Evolutionary conservation across 2,888 invertebrate species (phyloP).

Genomic region (Thymelicus lineola): DNA sequence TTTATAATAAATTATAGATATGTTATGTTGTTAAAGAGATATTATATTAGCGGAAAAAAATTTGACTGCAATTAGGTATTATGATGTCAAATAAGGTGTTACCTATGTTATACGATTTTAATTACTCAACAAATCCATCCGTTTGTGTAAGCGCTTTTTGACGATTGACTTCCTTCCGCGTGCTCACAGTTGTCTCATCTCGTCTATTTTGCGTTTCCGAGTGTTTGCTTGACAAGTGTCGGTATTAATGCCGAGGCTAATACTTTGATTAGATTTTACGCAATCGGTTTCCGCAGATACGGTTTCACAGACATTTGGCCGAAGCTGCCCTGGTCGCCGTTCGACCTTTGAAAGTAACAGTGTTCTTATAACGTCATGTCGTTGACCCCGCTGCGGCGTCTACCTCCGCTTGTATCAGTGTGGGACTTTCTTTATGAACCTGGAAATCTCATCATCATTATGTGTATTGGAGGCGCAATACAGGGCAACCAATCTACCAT

Average conservation of each 20-base stretch:
- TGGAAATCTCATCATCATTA: slow-evolving; percentile 65
- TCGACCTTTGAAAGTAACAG: slow-evolving; percentile 83
- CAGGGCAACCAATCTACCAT: slow-evolving; percentile 38
- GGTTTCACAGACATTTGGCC: slow-evolving; percentile 28
- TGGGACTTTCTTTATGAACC: slow-evolving; percentile 69
- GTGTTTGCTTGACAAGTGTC: slow-evolving; percentile 26
- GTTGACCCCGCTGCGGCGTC: slow-evolving; percentile 67
- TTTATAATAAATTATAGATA: too few species aligned
- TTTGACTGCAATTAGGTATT: too few species aligned
- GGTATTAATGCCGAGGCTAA: slow-evolving; percentile 17
- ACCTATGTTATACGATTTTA: slow-evolving; percentile 45
- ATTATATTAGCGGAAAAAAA: too few species aligned
- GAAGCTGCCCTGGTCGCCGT: slow-evolving; percentile 55
- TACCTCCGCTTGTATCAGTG: slow-evolving; percentile 56
- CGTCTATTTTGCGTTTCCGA: slow-evolving; percentile 37
- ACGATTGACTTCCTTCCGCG: slow-evolving; percentile 58
- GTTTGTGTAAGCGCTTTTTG: slow-evolving; percentile 55
- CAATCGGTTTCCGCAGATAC: slow-evolving; percentile 24
- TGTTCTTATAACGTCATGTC: slow-evolving; percentile 68
- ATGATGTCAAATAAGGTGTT: slow-evolving; percentile 24
- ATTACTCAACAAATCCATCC: slow-evolving; percentile 48
- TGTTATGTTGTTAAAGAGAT: too few species aligned
- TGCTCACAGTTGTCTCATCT: slow-evolving; percentile 46
- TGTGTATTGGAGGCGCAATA: slow-evolving; percentile 48
- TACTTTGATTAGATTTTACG: slow-evolving; percentile 23